Percentiles rank a stretch among this genome's conserved stretches.
Evolutionary conservation across 1,140 invertebrate genomes (phyloP).

Genomic region (Diorhabda carinulata): DNA sequence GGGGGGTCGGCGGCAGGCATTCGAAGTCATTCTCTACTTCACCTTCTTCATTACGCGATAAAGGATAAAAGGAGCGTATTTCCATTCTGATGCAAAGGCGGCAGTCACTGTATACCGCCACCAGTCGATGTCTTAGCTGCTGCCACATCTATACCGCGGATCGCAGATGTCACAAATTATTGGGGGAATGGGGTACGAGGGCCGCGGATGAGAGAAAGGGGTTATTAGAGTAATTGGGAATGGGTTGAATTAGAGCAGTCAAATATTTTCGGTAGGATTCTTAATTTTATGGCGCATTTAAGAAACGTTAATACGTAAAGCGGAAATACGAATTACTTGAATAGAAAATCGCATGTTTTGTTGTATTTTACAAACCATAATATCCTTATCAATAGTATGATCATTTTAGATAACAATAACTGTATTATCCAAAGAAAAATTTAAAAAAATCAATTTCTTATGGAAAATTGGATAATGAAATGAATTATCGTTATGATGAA

Average conservation of each 20-base stretch:
- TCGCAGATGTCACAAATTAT: conserved; percentile 37
- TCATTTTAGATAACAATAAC: no score
- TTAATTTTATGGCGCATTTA: neutral
- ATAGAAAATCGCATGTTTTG: no score
- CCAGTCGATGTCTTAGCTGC: conserved; percentile 1
- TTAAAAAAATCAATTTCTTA: no score
- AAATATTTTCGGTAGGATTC: neutral
- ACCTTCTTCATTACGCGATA: conserved; percentile 31
- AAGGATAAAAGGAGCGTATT: conserved; percentile 27
- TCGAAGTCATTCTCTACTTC: conserved; percentile 25
- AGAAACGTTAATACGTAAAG: no score
- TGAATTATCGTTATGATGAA: no score
- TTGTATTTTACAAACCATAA: no score
- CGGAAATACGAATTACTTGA: no score
- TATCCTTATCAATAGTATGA: no score
- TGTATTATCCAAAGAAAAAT: no score
- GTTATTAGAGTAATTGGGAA: conserved; percentile 23
- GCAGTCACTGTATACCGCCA: neutral
- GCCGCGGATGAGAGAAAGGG: conserved; percentile 12
- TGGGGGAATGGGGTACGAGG: conserved; percentile 7
- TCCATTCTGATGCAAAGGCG: conserved; percentile 25
- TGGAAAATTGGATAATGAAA: no score
- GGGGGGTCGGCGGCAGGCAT: conserved; percentile 22
- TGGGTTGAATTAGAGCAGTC: conserved; percentile 9
- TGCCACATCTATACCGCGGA: conserved; percentile 13